These are phyloP conservation scores for Ceyx cyanopectus DNA, from an alignment of 2,113 vertebrate genomes.

Conservation along the genomic window DNA sequence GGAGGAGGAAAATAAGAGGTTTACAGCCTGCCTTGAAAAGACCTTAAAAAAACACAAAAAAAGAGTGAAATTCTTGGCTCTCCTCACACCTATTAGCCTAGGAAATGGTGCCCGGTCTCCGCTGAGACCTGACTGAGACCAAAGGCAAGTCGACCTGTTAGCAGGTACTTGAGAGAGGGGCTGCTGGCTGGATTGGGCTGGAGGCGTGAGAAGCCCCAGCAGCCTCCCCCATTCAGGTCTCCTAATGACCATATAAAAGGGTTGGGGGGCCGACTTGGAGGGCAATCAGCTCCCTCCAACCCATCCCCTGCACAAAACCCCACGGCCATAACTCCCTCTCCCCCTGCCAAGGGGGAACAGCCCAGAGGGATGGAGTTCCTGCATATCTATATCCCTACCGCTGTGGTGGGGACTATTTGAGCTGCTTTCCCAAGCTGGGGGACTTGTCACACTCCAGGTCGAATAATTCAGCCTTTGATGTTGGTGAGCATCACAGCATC, in stretches of 20 bases:
- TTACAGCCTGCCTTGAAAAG: slow-evolving; percentile 59
- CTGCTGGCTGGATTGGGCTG: slow-evolving; percentile 52
- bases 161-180: slow-evolving; percentile 86
- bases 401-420: not conserved
- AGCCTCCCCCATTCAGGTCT: slow-evolving; percentile 45
- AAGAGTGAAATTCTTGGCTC: slow-evolving; percentile 48
- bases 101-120: slow-evolving; percentile 77
- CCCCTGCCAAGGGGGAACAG: not conserved
- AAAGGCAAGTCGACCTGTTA: slow-evolving; percentile 84
- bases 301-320: not conserved
- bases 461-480: slow-evolving; percentile 49
- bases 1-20: slow-evolving; percentile 24
- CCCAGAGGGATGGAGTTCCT: not conserved
- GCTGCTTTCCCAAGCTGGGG: not conserved
- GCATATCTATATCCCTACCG: slow-evolving; percentile 43
- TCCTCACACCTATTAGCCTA: slow-evolving; percentile 62
- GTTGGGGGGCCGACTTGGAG: slow-evolving; percentile 74
- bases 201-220: slow-evolving; percentile 71
- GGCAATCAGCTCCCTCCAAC: slow-evolving; percentile 68
- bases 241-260: slow-evolving; percentile 88
- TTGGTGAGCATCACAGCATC: not conserved
- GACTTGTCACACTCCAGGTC: not conserved
- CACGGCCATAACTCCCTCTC: not conserved
- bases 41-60: slow-evolving; percentile 22
- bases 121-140: slow-evolving; percentile 81